A percentile compares a stretch with the other conserved stretches of the same genome.
These are phyloP conservation scores for Eilema griseolum DNA, from an alignment of 2,888 invertebrate species.

Conservation along the genomic window DNA sequence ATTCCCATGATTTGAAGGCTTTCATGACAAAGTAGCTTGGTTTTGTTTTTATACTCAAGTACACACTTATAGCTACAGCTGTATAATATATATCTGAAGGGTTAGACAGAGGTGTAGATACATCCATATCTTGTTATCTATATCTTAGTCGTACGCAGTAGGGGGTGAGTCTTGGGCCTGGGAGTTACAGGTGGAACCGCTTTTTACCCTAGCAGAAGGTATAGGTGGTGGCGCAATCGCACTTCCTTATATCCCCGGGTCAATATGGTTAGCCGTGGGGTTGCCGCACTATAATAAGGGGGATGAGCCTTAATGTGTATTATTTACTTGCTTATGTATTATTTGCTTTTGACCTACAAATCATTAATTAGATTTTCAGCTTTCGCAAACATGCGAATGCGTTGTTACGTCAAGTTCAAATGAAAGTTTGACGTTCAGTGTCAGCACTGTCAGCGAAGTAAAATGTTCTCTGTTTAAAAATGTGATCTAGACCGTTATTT, in stretches of 20 bases:
- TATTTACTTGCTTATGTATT: too few species aligned
- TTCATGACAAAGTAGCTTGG: slow-evolving; percentile 4
- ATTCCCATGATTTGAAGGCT: slow-evolving; percentile 5
- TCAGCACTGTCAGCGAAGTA: neutral
- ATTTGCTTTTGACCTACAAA: neutral
- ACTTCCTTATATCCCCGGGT: too few species aligned
- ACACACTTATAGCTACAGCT: neutral
- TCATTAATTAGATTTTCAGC: neutral
- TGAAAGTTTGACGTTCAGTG: slow-evolving; percentile 4
- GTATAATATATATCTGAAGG: neutral
- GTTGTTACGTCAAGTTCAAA: neutral
- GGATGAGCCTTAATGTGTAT: too few species aligned
- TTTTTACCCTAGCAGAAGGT: too few species aligned
- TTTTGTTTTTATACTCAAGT: neutral
- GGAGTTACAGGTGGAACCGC: too few species aligned
- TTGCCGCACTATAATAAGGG: too few species aligned
- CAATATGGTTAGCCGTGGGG: too few species aligned
- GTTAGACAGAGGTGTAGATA: neutral
- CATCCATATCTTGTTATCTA: too few species aligned
- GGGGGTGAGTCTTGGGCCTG: too few species aligned
- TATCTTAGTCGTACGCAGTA: too few species aligned
- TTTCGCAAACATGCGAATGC: neutral
- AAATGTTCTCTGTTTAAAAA: neutral
- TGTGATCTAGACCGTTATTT: neutral
- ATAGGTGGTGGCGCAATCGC: too few species aligned